phyloP scores from a whole-genome alignment of 2,888 invertebrate genomes.

The Reticulitermes lucifugus region DNA sequence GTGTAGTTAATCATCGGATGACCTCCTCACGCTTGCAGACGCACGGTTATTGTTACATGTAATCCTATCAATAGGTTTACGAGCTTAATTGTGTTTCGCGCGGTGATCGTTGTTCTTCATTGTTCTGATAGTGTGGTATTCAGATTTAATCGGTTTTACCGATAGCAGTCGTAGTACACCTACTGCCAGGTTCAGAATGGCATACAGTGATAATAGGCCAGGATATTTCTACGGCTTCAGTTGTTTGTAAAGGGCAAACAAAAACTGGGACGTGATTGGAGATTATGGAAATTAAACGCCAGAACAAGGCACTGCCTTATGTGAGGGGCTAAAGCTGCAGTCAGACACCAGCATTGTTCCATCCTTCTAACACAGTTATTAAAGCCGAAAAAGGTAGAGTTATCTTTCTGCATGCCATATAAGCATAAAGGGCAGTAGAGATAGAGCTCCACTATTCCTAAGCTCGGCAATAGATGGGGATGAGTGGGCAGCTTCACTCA shows the following conservation, averaged over 20 bases:
- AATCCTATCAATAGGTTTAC: slow-evolving; percentile 10
- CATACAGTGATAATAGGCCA: not conserved
- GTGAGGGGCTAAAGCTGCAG: not conserved
- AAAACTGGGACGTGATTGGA: not conserved
- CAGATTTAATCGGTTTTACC: slow-evolving; percentile 17
- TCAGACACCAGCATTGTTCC: too few species aligned
- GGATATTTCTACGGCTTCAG: not conserved
- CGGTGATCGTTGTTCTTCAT: slow-evolving; percentile 4
- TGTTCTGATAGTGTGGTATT: not conserved
- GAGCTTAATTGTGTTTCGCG: slow-evolving; percentile 13
- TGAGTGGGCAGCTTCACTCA: too few species aligned
- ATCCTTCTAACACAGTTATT: too few species aligned
- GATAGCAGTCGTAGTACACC: not conserved
- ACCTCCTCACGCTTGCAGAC: not conserved
- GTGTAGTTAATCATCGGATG: not conserved
- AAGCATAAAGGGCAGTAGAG: too few species aligned
- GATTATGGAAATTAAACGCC: not conserved
- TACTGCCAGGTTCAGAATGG: not conserved
- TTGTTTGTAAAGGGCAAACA: not conserved
- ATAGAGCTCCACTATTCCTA: too few species aligned
- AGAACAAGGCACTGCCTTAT: not conserved
- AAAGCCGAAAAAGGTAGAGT: too few species aligned
- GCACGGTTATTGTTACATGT: slow-evolving; percentile 9
- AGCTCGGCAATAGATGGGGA: too few species aligned
- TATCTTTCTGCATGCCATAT: too few species aligned